A percentile compares a stretch with the other conserved stretches of the same genome.
Conservation (phyloP, 2,113 vertebrate species). For the Ranitomeya variabilis region DNA sequence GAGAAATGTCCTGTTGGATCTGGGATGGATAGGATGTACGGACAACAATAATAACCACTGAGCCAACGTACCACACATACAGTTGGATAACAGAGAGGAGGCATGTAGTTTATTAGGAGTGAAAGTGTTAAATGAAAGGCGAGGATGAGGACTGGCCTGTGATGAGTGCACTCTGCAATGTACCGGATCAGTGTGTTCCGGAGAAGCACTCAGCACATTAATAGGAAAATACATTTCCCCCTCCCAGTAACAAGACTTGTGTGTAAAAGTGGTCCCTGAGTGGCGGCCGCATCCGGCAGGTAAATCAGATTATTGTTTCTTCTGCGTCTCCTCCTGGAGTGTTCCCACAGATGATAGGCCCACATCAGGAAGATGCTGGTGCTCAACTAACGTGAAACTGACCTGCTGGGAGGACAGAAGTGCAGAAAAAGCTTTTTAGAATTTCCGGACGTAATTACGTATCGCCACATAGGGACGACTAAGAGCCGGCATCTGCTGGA, state of each 20-base stretch:
- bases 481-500: background rate
- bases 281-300: conserved; percentile 22
- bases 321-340: background rate
- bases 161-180: background rate
- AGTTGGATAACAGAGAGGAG: background rate
- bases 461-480: background rate
- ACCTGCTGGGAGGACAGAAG: conserved; percentile 40
- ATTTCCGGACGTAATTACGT: conserved; percentile 23
- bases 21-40: too few species aligned
- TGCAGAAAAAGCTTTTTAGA: conserved; percentile 34
- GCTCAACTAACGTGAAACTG: background rate
- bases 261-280: conserved; percentile 28
- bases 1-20: too few species aligned
- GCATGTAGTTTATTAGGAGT: background rate
- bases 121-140: background rate
- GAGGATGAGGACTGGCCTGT: background rate
- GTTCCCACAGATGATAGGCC: conserved; percentile 5
- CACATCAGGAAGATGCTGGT: background rate
- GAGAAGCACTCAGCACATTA: conserved; percentile 35
- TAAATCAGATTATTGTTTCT: conserved; percentile 16
- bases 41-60: too few species aligned
- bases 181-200: background rate
- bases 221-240: conserved; percentile 31
- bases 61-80: too few species aligned
- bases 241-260: background rate